Evolutionary conservation across 2,113 vertebrate species (phyloP), one percentile per base, ranked within the genome.

Genomic region (Bostrychus sinensis): DNA sequence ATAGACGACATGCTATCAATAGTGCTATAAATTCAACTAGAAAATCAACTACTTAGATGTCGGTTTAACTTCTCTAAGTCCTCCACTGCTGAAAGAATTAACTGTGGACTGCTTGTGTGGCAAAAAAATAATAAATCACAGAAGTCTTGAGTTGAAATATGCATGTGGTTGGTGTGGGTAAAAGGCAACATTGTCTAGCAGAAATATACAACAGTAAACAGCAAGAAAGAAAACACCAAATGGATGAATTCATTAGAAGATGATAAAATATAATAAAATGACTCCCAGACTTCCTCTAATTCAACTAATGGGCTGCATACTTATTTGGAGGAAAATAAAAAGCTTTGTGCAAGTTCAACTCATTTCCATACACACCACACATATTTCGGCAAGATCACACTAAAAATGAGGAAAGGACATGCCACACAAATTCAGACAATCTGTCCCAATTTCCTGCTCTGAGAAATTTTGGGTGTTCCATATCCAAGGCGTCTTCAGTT

Each of bases 1-100:
- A 83, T 34, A 77, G 67, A 59, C 82, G 70, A 88, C 83, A 82
- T 55, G 70, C 69, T 83, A 83, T 86, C 74, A 83, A 75, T 70
- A 48, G 56, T 56, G 53, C 58, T 46, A 78, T 77, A 77, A 87
- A 87, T 87, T 75, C 62, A 5, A 76, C 76, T 57, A 16, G 64
- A 82, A 76, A 89, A 81, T 84, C 66, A 81, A 73, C 46, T 20
- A 65, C 55, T 74, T 71, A 38, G 70, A 87, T 48, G 54, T 36
- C 71, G 65, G 50, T 80, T 85, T 80, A 75, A 82, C 67, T 77
- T 66, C 32, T 12, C 46, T 57, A 53, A 78, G 63, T 53, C 63
- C 45, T 53, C 34, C 23, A 7, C 60, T 77, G 30, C 51, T 57
- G 54, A 81, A 66, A 75, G 17, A 66, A 83, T 72, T 76, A 84